Evolutionary conservation across 2,113 vertebrate genomes (phyloP).

Genomic region (Cephalopholis sonnerati): DNA sequence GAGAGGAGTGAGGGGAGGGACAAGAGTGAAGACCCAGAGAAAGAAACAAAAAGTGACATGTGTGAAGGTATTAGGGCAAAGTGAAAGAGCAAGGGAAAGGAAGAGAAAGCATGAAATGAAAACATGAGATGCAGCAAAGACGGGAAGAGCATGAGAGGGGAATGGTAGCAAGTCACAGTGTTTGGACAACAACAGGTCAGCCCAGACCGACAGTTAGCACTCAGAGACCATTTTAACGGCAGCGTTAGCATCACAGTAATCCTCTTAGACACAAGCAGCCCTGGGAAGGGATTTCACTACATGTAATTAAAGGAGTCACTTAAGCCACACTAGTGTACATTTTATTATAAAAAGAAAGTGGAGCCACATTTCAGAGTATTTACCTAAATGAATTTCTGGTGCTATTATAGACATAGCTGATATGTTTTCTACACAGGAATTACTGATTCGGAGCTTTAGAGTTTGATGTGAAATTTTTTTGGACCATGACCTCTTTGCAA

Average conservation of each 20-base stretch:
- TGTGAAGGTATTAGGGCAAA: conserved; percentile 29
- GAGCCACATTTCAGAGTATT: background rate
- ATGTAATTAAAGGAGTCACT: conserved; percentile 38
- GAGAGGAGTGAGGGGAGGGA: background rate
- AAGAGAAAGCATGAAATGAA: conserved; percentile 25
- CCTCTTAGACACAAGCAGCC: conserved; percentile 44
- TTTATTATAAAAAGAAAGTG: background rate
- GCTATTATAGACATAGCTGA: background rate
- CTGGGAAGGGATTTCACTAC: conserved; percentile 26
- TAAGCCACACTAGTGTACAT: background rate
- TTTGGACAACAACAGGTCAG: conserved; percentile 19
- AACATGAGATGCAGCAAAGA: conserved; percentile 13
- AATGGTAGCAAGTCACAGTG: background rate
- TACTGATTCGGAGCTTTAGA: background rate
- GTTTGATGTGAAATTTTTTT: background rate
- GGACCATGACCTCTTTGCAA: background rate
- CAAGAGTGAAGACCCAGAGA: background rate
- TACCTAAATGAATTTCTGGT: background rate
- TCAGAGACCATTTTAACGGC: conserved; percentile 31
- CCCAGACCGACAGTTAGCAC: conserved; percentile 21
- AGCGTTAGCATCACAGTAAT: conserved; percentile 46
- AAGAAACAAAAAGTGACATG: conserved; percentile 33
- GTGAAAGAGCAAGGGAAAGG: conserved; percentile 8
- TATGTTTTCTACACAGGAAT: background rate
- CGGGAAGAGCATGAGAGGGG: background rate